Evolutionary conservation across 1,140 invertebrate genomes (phyloP).

Genomic region (Solenopsis invicta): DNA sequence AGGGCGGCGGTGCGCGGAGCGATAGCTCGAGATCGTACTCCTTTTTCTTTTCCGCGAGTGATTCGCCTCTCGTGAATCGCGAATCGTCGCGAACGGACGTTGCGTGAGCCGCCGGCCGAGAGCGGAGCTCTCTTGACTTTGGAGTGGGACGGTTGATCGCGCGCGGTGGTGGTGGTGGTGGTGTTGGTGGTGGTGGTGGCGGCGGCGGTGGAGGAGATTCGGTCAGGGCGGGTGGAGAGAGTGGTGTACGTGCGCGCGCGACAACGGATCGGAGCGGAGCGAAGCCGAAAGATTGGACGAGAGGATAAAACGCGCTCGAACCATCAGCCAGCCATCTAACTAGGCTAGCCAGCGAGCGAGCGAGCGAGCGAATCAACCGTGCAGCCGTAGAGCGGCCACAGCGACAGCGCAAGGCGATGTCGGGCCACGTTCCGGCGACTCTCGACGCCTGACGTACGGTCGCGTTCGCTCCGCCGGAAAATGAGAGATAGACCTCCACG

Average conservation of each 20-base stretch:
- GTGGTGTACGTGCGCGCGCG: constrained; percentile 47
- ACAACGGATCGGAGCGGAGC: neutral
- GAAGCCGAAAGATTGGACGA: neutral
- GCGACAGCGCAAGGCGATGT: constrained; percentile 67
- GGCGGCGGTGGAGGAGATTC: constrained; percentile 36
- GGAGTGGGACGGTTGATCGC: constrained; percentile 55
- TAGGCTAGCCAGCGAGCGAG: neutral
- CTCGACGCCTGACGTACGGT: constrained; percentile 75
- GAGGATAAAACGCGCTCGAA: neutral
- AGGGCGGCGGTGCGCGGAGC: constrained; percentile 76
- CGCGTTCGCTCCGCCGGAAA: constrained; percentile 72
- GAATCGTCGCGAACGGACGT: neutral
- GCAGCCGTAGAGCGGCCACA: neutral
- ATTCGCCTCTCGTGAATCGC: constrained; percentile 65
- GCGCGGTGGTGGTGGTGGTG: constrained; percentile 51
- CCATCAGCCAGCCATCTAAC: neutral
- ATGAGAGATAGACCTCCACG: constrained; percentile 77
- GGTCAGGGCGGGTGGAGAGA: neutral
- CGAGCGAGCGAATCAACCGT: neutral
- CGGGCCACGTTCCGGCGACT: constrained; percentile 72
- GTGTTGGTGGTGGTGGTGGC: too few relatives aligned
- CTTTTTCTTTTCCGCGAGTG: constrained; percentile 64
- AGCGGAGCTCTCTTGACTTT: neutral
- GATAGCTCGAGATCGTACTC: constrained; percentile 40
- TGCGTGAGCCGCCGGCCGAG: neutral